Conservation (phyloP, 1,140 invertebrate genomes). For the Chelonus insularis region DNA sequence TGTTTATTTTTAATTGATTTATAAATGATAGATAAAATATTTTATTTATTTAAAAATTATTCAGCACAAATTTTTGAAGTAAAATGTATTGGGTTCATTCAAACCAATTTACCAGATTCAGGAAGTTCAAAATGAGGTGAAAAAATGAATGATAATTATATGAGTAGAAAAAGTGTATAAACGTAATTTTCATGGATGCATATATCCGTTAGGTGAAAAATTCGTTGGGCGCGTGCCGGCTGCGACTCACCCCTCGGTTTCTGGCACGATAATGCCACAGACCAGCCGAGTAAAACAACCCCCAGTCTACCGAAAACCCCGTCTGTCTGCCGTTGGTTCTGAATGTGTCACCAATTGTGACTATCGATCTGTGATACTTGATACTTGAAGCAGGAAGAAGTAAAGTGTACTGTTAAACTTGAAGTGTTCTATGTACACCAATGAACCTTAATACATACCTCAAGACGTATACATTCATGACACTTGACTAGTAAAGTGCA, state of each 20-base stretch:
- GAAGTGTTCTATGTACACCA: no score
- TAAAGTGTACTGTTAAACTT: not conserved
- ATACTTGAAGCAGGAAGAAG: not conserved
- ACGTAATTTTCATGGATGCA: not conserved
- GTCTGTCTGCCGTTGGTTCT: conserved; percentile 1
- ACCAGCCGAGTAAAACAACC: conserved; percentile 23
- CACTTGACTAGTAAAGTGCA: not conserved
- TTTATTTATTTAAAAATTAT: no score
- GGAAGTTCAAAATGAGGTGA: no score
- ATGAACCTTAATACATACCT: not conserved
- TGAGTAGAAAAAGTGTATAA: not conserved
- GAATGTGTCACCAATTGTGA: conserved; percentile 19
- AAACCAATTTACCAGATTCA: no score
- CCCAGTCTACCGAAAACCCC: conserved; percentile 15
- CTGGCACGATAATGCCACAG: conserved; percentile 22
- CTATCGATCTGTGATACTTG: conserved; percentile 15
- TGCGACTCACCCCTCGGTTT: conserved; percentile 42
- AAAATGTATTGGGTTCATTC: no score
- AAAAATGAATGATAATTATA: not conserved
- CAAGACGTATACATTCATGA: conserved; percentile 1
- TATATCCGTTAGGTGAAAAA: conserved; percentile 49
- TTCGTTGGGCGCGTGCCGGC: conserved; percentile 51
- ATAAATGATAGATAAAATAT: no score
- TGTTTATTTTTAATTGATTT: no score
- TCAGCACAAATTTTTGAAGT: no score